Base-by-base conservation (phyloP, 2,797 vertebrate genomes). In the Mormyrops attenuatus region DNA sequence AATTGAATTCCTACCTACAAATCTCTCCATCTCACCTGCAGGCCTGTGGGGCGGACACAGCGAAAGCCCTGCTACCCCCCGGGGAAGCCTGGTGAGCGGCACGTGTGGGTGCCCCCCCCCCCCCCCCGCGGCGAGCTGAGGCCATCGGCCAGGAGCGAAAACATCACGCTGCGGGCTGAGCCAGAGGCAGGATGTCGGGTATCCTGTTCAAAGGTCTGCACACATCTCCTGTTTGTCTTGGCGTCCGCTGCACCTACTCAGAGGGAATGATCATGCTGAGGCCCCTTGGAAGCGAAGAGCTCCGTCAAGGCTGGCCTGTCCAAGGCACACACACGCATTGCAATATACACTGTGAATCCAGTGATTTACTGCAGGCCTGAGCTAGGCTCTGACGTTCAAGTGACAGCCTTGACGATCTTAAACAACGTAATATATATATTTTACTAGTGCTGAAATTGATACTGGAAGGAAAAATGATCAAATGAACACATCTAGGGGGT, bases 101-200 rank as follows among this genome's bases (percentile, higher is more conserved):
- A 88, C 0, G 1, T 63, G 89, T 90, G 93, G 92, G 90, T 91
- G 90, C 90, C 93, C 92, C 90, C 0, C 60, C 91, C 90, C 93
- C 92, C 90, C 0, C 17, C 53, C 57, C 8, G 57, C 6, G 11
- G 93, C 90, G 90, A 91, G 92, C 92, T 92, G 92, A 41, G 77
- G 34, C 34, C 92, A 92, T 90, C 91, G 47, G 52, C 34, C 30
- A 53, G 49, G 20, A 53, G 38, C 4, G 34, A 87, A 87, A 87
- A 87, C 34, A 88, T 44, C 49, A 30, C 1, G 41, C 86, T 44
- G 34, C 41, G 5, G 17, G 55, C 15, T 13, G 55, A 55, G 34
- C 20, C 92, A 94, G 93, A 93, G 94, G 92, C 94, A 95, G 95
- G 95, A 96, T 95, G 95, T 95, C 94, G 94, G 92, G 91, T 95